These are phyloP conservation scores for Microtus richardsoni DNA, from an alignment of 2,113 vertebrate genomes.

Conservation along the genomic window DNA sequence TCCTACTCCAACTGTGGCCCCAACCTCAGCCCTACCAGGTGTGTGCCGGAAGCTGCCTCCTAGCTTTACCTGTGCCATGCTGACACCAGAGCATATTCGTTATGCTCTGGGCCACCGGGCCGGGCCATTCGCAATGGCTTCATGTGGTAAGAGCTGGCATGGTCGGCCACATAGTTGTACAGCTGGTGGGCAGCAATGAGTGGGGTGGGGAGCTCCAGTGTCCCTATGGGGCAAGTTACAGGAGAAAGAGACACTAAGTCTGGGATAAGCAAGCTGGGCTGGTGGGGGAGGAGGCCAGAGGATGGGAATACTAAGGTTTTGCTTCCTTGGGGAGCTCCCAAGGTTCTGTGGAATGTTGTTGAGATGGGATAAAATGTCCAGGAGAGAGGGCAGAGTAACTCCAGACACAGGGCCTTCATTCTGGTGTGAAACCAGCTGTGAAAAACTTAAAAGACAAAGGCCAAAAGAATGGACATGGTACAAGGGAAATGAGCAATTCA, in stretches of 20 bases:
- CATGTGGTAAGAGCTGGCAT: conserved; percentile 96
- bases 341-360: not conserved
- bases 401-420: not conserved
- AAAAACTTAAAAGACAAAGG: not conserved
- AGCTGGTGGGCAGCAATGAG: conserved; percentile 98
- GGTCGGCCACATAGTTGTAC: conserved; percentile 98
- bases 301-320: not conserved
- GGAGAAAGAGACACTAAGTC: not conserved
- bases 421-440: not conserved
- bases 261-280: not conserved
- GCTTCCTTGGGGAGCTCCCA: not conserved
- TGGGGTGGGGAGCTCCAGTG: conserved; percentile 93
- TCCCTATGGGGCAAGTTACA: conserved; percentile 85
- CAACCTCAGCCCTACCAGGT: not conserved
- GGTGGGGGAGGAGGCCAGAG: too few relatives aligned
- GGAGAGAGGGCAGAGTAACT: not conserved
- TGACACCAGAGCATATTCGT: conserved; percentile 96
- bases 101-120: conserved; percentile 89
- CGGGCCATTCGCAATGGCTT: conserved; percentile 97
- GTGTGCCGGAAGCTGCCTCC: not conserved
- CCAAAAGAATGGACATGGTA: not conserved
- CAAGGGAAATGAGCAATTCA: not conserved
- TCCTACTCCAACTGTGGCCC: not conserved
- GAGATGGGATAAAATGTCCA: not conserved
- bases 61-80: conserved; percentile 94